Percentiles rank a stretch among this genome's conserved stretches.
Conservation (phyloP, 2,888 invertebrate species). For the Drosophila melanocephala region DNA sequence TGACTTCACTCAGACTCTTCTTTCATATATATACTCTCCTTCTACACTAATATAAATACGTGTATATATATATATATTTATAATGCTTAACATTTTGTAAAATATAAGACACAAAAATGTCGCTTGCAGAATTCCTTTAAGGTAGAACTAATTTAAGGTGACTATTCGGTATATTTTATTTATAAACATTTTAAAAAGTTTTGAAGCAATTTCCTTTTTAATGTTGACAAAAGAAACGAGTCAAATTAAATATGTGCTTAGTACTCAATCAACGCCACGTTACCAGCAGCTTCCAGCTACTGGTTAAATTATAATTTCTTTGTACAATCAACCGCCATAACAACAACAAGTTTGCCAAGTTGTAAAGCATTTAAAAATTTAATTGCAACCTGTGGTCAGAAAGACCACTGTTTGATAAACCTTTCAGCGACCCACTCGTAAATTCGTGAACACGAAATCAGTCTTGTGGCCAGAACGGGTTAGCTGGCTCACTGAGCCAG, state of each 20-base stretch:
- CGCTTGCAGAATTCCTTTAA: background rate
- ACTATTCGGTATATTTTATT: background rate
- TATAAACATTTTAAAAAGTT: background rate
- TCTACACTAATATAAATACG: no score
- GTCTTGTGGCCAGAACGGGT: constrained; percentile 4
- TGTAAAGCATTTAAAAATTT: constrained; percentile 73
- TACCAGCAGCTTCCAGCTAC: constrained; percentile 14
- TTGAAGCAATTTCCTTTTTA: background rate
- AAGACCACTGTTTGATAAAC: constrained; percentile 50
- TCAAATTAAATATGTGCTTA: constrained; percentile 45
- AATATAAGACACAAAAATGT: background rate
- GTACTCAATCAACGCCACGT: constrained; percentile 54
- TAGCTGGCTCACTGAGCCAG: constrained; percentile 13
- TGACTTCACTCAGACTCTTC: background rate
- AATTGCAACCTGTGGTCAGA: constrained; percentile 58
- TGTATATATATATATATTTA: no score
- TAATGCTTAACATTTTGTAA: background rate
- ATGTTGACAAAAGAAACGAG: background rate
- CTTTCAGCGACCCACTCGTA: constrained; percentile 43
- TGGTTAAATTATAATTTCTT: constrained; percentile 47
- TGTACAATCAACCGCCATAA: constrained; percentile 16
- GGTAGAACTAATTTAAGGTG: background rate
- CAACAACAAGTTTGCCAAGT: constrained; percentile 24
- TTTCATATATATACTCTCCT: no score
- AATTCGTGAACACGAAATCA: constrained; percentile 28